Base-by-base conservation (phyloP, 1,140 invertebrate genomes). In the Metopolophium dirhodum region DNA sequence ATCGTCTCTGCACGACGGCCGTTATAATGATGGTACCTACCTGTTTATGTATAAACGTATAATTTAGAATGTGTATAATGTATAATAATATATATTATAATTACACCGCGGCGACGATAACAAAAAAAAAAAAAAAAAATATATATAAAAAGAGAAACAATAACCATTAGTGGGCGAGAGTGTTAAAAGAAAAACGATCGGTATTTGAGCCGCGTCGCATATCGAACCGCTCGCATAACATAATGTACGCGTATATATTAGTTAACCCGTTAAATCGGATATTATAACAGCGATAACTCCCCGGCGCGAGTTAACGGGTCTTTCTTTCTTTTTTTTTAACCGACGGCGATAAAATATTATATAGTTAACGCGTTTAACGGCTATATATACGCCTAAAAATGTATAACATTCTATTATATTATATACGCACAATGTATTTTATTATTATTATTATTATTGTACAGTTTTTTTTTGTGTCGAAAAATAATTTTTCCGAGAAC, bases 121-220 rank as follows among this genome's bases (percentile, higher is more conserved):
- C n/a, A 14, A 49, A 47, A 87, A 87, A 51, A 18, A 51, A 18
- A 51, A 51, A 51, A 22, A 49, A 20, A 51, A 3, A 47, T 47
- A 47, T 47, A 49, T 49, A 49, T 51, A 35, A 87, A 9, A n/a
- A 77, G 7, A 91, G 45, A 77, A 91, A 61, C 90, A 51, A 91
- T 91, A n/a, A 47, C 90, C 90, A 77, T 91, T 68, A 47, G 41
- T 26, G 41, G 90, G 61, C 61, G n/a, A 77, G 61, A 61, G 37
- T 68, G 90, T 91, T 83, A 37, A 83, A 30, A 92, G 91, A 92
- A 83, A 92, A 92, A 92, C 77, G 90, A 91, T 91, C 57, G 68
- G 37, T 91, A n/a, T 82, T 91, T 82, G 54, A 77, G 37, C 14
- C 26, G 26, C 83, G 23, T 41, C 83, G 83, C 23, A 85, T 41